These are phyloP conservation scores for Paradoxurus hermaphroditus DNA, from an alignment of 2,113 vertebrate genomes.

Conservation along the genomic window DNA sequence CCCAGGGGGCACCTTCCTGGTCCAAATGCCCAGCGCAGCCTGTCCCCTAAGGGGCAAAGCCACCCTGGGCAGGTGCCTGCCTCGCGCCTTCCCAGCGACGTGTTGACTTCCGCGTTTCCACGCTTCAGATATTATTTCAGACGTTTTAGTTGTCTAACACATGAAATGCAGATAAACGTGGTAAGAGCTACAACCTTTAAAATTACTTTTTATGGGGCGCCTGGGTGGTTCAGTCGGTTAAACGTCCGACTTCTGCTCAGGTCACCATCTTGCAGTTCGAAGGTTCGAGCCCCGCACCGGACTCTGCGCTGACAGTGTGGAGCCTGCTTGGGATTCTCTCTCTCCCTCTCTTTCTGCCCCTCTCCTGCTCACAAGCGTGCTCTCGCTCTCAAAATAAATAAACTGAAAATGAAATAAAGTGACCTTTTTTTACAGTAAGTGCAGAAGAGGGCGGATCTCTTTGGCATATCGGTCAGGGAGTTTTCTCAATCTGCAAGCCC, in stretches of 20 bases:
- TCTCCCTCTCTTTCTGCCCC: too few relatives aligned
- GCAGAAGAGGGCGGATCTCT: background rate
- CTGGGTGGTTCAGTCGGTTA: too few relatives aligned
- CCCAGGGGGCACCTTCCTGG: fast-evolving
- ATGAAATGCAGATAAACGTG: background rate
- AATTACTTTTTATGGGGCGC: background rate
- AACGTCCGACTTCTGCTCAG: too few relatives aligned
- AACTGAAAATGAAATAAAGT: background rate
- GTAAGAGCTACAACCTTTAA: background rate
- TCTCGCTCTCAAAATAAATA: too few relatives aligned
- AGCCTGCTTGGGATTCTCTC: too few relatives aligned
- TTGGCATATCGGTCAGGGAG: background rate
- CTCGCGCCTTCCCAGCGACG: fast-evolving
- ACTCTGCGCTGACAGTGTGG: too few relatives aligned
- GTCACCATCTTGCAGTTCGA: too few relatives aligned
- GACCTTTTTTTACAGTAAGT: background rate
- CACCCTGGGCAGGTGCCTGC: fast-evolving
- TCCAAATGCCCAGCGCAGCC: background rate
- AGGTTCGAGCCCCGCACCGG: too few relatives aligned
- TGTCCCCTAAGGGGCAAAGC: fast-evolving
- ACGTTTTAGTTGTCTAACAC: background rate
- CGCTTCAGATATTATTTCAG: background rate
- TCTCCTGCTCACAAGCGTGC: too few relatives aligned
- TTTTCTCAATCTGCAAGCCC: background rate
- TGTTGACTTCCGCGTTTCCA: background rate